Evolutionary conservation across 2,797 vertebrate species (phyloP), one percentile per base, ranked within the genome.

Genomic region (Siniperca obscura): DNA sequence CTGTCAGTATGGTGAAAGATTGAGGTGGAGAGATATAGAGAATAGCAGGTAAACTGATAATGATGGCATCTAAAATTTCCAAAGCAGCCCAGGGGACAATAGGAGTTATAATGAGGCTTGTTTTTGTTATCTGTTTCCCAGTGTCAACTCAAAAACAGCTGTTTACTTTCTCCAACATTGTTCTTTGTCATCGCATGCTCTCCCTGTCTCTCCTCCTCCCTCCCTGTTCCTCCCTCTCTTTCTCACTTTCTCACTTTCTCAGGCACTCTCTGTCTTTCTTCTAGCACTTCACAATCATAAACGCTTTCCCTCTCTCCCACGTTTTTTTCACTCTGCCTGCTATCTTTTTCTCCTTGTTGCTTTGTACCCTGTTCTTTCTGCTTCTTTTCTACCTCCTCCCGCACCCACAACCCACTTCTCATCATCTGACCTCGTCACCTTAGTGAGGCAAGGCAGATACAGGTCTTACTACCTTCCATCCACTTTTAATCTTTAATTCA

Each of bases 41-140:
- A 50, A 83, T 25, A 62, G 71, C 75, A 86, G 62, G 52, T 83
- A 86, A 86, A 88, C 81, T 82, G 74, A 74, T 77, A 84, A 91
- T 79, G 77, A 86, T 11, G 21, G 44, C 61, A 66, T 77, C 64
- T 75, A 70, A 71, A 79, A 81, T 78, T 68, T 89, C 61, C 66
- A 52, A 83, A 86, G 84, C 82, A 86, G 68, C 82, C 82, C 72
- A 50, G 78, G 74, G 80, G 74, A 89, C 55, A 57, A 67, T 30
- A 34, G 48, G n/a, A 75, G 86, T n/a, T 80, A 56, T 79, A 89
- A 85, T 83, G 76, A 90, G 87, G 69, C 78, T 67, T 78, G 62
- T 74, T 76, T 83, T 84, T 80, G 48, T 86, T 78, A 70, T 84
- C 44, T 83, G 75, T 82, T 69, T 68, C 52, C 62, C 38, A 62